phyloP scores from a whole-genome alignment of 2,888 invertebrate species.

The Lottia gigantea region DNA sequence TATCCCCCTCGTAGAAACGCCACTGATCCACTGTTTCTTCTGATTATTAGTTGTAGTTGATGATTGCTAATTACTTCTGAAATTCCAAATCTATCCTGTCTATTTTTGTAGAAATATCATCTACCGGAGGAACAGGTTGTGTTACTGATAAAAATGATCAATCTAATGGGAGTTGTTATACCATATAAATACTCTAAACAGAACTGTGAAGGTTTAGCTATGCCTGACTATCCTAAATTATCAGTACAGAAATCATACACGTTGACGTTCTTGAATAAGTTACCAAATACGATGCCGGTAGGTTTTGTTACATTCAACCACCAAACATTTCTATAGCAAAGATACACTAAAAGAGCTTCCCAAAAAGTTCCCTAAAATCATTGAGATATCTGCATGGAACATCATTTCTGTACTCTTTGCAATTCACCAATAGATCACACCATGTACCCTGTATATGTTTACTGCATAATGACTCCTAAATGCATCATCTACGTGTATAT shows the following conservation, averaged over 20 bases:
- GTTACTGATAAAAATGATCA: slow-evolving; percentile 27
- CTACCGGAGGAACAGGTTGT: slow-evolving; percentile 32
- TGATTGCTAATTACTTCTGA: background rate
- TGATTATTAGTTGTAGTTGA: too few relatives aligned
- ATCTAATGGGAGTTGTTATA: slow-evolving; percentile 30
- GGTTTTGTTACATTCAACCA: slow-evolving; percentile 13
- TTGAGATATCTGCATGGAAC: too few relatives aligned
- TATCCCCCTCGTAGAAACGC: too few relatives aligned
- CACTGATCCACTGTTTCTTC: too few relatives aligned
- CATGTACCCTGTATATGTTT: too few relatives aligned
- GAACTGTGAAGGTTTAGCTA: slow-evolving; percentile 32
- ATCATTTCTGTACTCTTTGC: too few relatives aligned
- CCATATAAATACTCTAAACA: slow-evolving; percentile 5
- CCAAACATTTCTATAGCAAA: too few relatives aligned
- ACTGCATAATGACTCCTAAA: too few relatives aligned
- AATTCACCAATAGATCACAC: too few relatives aligned
- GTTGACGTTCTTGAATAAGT: slow-evolving; percentile 30
- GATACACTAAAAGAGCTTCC: too few relatives aligned
- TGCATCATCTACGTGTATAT: too few relatives aligned
- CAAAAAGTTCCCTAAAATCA: too few relatives aligned
- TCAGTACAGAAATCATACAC: slow-evolving; percentile 30
- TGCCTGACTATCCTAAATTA: slow-evolving; percentile 34
- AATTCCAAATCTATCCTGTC: background rate
- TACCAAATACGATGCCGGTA: slow-evolving; percentile 41
- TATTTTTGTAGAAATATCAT: slow-evolving; percentile 27